Conservation (phyloP, 2,113 vertebrate species). For the Dipodomys ordii region DNA sequence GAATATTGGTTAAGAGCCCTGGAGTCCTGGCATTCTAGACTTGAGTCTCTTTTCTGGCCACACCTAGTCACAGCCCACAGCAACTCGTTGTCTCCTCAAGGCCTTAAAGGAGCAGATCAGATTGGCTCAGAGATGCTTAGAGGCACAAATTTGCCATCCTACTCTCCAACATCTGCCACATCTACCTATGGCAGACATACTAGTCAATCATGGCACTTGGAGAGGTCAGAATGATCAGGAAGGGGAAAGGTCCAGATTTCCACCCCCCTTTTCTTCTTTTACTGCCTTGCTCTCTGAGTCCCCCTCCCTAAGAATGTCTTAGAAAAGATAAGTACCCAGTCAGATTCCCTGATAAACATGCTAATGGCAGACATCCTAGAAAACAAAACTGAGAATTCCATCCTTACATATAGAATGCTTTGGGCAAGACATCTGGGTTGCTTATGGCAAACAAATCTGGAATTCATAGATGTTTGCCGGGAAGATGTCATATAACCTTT, state of each 20-base stretch:
- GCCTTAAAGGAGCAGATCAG: neutral
- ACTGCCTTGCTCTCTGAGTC: neutral
- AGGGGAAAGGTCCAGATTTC: neutral
- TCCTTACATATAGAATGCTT: neutral
- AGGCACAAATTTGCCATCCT: neutral
- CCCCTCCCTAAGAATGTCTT: neutral
- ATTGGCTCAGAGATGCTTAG: neutral
- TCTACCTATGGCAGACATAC: neutral
- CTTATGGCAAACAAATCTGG: neutral
- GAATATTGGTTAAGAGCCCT: neutral
- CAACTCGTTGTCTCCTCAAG: neutral
- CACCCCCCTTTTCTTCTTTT: neutral
- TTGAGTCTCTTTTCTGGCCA: neutral
- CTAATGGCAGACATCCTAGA: neutral
- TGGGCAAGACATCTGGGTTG: neutral
- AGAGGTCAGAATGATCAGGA: neutral
- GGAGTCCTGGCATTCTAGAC: neutral
- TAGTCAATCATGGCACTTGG: neutral
- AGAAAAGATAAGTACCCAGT: neutral
- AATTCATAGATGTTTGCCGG: neutral
- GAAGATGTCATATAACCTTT: neutral
- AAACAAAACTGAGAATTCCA: neutral
- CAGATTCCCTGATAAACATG: neutral
- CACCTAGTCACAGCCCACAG: neutral
- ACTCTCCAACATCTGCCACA: rapidly evolving